These are phyloP conservation scores for Passerina amoena DNA, from an alignment of 2,113 vertebrate genomes.

Conservation along the genomic window DNA sequence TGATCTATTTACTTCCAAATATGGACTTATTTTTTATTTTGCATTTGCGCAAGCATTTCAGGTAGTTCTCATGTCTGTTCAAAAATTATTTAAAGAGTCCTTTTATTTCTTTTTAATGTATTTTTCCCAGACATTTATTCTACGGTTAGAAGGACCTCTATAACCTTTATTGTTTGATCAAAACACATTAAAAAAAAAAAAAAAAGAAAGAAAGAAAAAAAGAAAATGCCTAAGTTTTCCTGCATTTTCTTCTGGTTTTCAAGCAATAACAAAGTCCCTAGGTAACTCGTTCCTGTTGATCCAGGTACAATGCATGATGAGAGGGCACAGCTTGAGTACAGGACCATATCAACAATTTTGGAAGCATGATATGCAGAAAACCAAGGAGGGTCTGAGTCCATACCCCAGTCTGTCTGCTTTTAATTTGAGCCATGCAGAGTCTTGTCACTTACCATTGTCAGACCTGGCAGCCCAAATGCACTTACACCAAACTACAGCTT, in stretches of 20 bases:
- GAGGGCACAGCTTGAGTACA: background rate
- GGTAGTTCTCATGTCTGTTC: background rate
- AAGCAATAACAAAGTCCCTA: background rate
- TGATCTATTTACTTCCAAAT: background rate
- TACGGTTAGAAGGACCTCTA: background rate
- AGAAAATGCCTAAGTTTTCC: background rate
- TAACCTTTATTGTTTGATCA: background rate
- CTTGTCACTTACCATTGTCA: background rate
- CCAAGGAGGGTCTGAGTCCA: background rate
- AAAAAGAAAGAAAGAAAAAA: background rate
- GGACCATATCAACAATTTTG: background rate
- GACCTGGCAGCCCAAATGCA: background rate
- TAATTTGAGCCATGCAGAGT: background rate
- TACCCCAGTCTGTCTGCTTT: background rate
- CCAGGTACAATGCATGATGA: accelerated
- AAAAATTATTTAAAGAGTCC: background rate
- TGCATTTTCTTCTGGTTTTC: background rate
- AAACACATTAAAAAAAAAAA: background rate
- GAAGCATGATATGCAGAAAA: background rate
- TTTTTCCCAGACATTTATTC: background rate
- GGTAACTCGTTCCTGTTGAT: background rate
- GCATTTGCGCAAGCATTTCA: background rate
- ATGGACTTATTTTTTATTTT: background rate
- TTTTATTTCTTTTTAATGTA: background rate
- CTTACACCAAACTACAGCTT: background rate